phyloP scores from a whole-genome alignment of 1,140 invertebrate genomes.

The Aphaenogaster ashmeadi region DNA sequence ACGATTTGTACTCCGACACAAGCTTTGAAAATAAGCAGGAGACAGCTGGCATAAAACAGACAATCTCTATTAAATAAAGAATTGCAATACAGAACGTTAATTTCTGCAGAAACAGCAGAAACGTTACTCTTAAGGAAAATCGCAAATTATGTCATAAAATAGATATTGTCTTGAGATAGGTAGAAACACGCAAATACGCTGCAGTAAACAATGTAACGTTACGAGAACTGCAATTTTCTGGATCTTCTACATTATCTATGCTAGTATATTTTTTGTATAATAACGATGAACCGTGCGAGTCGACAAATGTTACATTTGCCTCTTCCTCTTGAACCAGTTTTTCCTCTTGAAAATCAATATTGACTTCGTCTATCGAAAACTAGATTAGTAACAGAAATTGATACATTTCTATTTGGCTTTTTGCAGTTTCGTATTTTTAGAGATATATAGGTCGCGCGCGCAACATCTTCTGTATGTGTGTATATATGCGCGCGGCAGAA shows the following conservation, averaged over 20 bases:
- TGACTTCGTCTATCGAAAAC: constrained; percentile 12
- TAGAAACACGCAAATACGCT: background rate
- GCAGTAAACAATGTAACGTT: background rate
- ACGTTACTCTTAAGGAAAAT: background rate
- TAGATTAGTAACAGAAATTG: constrained; percentile 39
- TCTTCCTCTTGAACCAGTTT: background rate
- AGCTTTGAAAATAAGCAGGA: constrained; percentile 9
- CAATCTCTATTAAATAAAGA: constrained; percentile 6
- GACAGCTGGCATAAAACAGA: background rate
- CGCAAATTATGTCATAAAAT: background rate
- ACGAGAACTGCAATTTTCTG: background rate
- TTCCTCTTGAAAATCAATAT: constrained; percentile 69
- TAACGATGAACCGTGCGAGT: background rate
- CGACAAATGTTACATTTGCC: background rate
- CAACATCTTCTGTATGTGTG: background rate
- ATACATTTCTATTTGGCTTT: constrained; percentile 27
- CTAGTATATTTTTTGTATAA: background rate
- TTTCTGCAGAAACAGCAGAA: background rate
- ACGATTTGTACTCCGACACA: background rate
- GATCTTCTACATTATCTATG: background rate
- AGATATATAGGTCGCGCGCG: background rate
- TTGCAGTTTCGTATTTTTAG: constrained; percentile 6
- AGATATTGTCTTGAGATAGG: background rate
- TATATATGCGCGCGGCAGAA: background rate
- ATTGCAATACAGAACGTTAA: background rate